phyloP scores from a whole-genome alignment of 2,888 invertebrate species.

The Eupsilia transversa region DNA sequence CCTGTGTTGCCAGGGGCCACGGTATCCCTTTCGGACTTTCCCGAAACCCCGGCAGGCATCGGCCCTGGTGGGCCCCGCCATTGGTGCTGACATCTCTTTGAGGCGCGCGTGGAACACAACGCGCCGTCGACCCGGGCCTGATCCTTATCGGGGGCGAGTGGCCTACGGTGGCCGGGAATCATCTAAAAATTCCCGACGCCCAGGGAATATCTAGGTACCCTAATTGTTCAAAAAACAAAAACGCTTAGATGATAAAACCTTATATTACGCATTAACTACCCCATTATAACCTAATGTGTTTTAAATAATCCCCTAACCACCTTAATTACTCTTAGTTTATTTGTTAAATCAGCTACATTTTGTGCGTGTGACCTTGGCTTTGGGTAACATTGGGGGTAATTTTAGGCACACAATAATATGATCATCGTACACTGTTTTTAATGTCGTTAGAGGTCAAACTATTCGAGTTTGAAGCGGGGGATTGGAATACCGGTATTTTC shows the following conservation, averaged over 20 bases:
- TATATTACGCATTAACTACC: constrained; percentile 9
- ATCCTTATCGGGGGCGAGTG: no score
- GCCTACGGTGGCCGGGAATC: no score
- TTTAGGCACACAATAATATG: constrained; percentile 47
- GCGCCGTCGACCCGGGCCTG: no score
- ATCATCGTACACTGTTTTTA: constrained; percentile 27
- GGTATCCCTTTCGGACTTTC: no score
- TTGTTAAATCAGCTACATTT: constrained; percentile 32
- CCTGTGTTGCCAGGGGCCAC: no score
- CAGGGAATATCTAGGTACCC: background rate
- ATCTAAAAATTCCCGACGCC: no score
- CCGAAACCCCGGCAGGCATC: no score
- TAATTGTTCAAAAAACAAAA: background rate
- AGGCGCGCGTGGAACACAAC: no score
- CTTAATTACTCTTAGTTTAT: constrained; percentile 30
- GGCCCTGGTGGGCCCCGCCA: no score
- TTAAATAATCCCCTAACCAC: constrained; percentile 38
- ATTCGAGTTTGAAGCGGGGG: background rate
- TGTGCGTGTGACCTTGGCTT: constrained; percentile 30
- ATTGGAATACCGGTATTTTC: constrained; percentile 3
- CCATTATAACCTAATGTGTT: constrained; percentile 48
- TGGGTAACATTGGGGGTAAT: constrained; percentile 43
- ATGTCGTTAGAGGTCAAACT: constrained; percentile 50
- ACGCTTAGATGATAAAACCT: constrained; percentile 2
- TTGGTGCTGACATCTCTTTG: no score